These are phyloP conservation scores for Drosophila ironensis DNA, from an alignment of 1,140 invertebrate genomes.

Conservation along the genomic window DNA sequence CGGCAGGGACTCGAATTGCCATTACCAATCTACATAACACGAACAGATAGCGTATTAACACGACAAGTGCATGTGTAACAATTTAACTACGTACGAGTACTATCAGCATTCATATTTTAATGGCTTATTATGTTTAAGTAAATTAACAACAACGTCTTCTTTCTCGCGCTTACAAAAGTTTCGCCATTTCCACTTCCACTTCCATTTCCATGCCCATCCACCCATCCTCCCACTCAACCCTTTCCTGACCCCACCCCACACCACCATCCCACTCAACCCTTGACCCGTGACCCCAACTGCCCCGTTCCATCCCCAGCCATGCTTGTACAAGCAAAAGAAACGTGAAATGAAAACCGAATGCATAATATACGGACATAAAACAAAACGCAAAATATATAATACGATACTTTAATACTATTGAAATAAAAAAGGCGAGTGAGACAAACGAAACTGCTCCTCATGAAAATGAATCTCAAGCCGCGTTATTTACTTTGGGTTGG, in stretches of 20 bases:
- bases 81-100: constrained; percentile 37
- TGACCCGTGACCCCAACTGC: constrained; percentile 1
- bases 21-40: constrained; percentile 37
- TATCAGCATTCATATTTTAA: constrained; percentile 23
- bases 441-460: constrained; percentile 65
- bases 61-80: constrained; percentile 1
- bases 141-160: constrained; percentile 20
- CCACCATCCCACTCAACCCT: too few species aligned
- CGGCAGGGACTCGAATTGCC: constrained; percentile 31
- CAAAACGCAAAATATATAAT: constrained; percentile 70
- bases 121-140: constrained; percentile 58
- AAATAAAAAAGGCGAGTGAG: constrained; percentile 71
- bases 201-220: too few species aligned
- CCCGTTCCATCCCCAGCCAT: constrained; percentile 9
- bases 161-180: constrained; percentile 14
- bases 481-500: constrained; percentile 5
- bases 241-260: neutral
- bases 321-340: constrained; percentile 52
- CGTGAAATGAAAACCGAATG: constrained; percentile 45
- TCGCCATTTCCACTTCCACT: too few species aligned
- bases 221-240: too few species aligned
- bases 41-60: constrained; percentile 9
- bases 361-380: constrained; percentile 66
- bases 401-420: constrained; percentile 80
- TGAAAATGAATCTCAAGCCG: constrained; percentile 47